Base-by-base conservation (phyloP, 2,888 invertebrate species). In the Acanthosoma haemorrhoidale region DNA sequence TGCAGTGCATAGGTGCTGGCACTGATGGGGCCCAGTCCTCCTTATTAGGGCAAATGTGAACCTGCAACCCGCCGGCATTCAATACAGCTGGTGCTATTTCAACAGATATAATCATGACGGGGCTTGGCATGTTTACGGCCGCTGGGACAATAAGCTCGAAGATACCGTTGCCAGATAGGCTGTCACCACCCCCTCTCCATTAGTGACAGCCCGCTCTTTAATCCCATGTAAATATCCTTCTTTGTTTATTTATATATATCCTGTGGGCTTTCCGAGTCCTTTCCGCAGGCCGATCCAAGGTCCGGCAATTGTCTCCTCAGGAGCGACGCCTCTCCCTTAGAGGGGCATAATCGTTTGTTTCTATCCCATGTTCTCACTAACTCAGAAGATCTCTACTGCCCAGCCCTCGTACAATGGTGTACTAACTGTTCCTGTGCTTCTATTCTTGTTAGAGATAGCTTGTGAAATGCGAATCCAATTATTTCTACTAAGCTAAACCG, bases 51-150 rank as follows among this genome's bases (percentile, higher is more conserved):
- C 9, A 60, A 34, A 60, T 34, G 60, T 18, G 15, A 29, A 25
- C 21, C 18, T 11, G 32, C 60, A 31, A 34, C 29, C 31, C n/a
- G n/a, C n/a, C 59, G 68, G 59, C 64, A 71, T 71, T 71, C 69
- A 71, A 67, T 71, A 59, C 71, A 69, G 64, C 69, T 71, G 71
- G 71, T 69, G 66, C 69, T 71, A 71, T 71, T 71, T 71, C 69
- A 71, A 66, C 39, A 68, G 71, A 71, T 71, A 69, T 69, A 71
- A 71, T 71, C 71, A 69, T 69, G 60, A 38, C 29, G 63, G 15
- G 29, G 29, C 9, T 58, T 71, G 71, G 69, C 71, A 69, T 71
- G 71, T 71, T 71, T 71, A 71, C 69, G 66, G 71, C 36, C 31
- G 31, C 39, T 41, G n/a, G 59, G 67, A 66, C 66, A 31, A 41